Evolutionary conservation across 1,140 invertebrate species (phyloP), one percentile per base, ranked within the genome.

Genomic region (Drosophila mayri): DNA sequence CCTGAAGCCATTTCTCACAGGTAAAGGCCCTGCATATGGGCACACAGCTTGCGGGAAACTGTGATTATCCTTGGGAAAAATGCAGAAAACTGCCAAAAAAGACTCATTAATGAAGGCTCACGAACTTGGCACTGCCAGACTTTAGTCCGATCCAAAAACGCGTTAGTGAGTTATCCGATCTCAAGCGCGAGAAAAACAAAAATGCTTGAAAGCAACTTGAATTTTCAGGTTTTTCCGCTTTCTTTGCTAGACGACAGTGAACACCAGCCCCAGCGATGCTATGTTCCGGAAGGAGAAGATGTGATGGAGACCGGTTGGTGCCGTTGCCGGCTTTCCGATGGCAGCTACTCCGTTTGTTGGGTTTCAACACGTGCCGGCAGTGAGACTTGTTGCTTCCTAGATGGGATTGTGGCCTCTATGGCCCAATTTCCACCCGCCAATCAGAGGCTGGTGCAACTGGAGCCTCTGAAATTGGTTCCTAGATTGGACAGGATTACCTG

Each of bases 371-470:
- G 84, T n/a, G 41, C 37, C 1, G 72, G 64, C 12, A 74, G 52
- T 14, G 75, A 79, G 40, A 79, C 66, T 32, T 90, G 86, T 76
- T 79, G 80, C 66, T 77, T 92, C 43, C 16, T 88, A 25, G 91
- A 92, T 22, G 46, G 52, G n/a, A n/a, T 47, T 14, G 91, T 92
- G 4, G 47, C 67, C 1, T 81, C 85, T 6, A 9, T 30, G 7
- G n/a, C 46, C 1, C 22, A 28, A 7, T 76, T 74, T 1, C 9
- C 30, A 0, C 32, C 37, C 6, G 41, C 22, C 32, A 75, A 76
- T 46, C 43, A 85, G 47, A 50, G 46, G 0, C 12, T 88, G 9
- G 32, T 18, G 6, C 11, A 32, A 3, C 7, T 85, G 2, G 70
- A 72, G 18, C 43, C 65, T 1, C 16, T 88, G 1, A 35, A 30